Evolutionary conservation across 2,113 vertebrate genomes (phyloP).

Genomic region (Tragulus kanchil): DNA sequence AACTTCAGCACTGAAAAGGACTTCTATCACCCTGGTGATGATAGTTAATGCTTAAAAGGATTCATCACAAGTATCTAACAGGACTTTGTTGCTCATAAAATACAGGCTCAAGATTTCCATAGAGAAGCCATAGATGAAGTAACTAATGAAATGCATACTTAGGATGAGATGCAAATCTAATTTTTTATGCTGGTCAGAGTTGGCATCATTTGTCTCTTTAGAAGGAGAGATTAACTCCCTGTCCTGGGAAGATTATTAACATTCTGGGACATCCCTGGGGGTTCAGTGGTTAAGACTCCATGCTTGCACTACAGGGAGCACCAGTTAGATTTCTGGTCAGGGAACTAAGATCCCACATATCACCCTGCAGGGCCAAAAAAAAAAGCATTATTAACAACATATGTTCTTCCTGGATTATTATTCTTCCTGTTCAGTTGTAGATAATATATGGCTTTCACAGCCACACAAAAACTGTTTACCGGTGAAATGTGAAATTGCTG

Average conservation of each 20-base stretch:
- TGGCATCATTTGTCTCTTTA: background rate
- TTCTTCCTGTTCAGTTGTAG: background rate
- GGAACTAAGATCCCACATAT: background rate
- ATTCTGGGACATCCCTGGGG: background rate
- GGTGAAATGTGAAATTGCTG: slow-evolving; percentile 13
- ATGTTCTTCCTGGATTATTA: background rate
- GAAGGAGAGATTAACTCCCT: background rate
- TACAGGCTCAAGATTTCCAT: background rate
- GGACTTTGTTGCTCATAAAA: slow-evolving; percentile 59
- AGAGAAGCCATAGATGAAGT: slow-evolving; percentile 14
- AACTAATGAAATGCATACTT: slow-evolving; percentile 45
- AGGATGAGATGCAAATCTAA: background rate
- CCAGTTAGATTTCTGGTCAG: background rate
- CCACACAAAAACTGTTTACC: background rate
- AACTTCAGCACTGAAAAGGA: background rate
- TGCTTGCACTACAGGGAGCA: accelerated
- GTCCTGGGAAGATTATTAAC: background rate
- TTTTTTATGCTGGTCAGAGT: background rate
- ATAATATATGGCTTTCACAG: background rate
- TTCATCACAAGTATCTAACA: background rate
- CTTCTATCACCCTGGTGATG: background rate
- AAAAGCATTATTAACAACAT: background rate
- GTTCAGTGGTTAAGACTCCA: background rate
- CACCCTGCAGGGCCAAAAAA: background rate
- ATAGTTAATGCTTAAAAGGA: slow-evolving; percentile 35